phyloP scores from a whole-genome alignment of 2,888 invertebrate genomes.

The Perizoma flavofasciatum region DNA sequence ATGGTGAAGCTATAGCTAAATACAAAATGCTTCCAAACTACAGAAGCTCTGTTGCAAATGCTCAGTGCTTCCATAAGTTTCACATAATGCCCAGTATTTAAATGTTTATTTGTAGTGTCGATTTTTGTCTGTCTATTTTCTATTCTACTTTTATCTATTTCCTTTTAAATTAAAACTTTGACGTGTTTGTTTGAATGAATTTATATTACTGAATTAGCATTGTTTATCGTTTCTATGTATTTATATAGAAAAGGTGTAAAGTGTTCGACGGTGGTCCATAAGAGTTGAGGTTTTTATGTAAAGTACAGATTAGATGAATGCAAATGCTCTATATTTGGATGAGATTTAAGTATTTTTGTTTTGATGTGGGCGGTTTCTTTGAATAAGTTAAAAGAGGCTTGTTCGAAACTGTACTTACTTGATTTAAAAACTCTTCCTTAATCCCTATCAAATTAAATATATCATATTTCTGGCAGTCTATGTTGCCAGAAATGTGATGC shows the following conservation, averaged over 20 bases:
- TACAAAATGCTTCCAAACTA: no score
- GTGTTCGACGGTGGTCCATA: conserved; percentile 58
- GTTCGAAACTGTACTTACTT: not conserved
- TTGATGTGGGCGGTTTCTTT: conserved; percentile 24
- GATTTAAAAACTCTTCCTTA: not conserved
- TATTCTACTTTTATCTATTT: conserved; percentile 23
- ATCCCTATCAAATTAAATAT: not conserved
- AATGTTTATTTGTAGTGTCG: conserved; percentile 11
- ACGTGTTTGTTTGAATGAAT: conserved; percentile 62
- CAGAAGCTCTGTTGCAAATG: no score
- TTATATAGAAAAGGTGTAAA: conserved; percentile 53
- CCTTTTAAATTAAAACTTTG: conserved; percentile 41
- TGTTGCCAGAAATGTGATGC: no score
- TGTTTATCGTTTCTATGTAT: conserved; percentile 55
- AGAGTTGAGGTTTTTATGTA: conserved; percentile 27
- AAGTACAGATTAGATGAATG: conserved; percentile 35
- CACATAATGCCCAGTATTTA: not conserved
- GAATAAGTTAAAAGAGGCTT: conserved; percentile 6
- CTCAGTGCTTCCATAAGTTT: no score
- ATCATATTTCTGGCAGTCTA: not conserved
- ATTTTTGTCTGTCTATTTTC: conserved; percentile 8
- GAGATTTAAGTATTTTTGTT: conserved; percentile 13
- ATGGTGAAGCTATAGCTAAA: no score
- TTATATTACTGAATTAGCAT: conserved; percentile 72
- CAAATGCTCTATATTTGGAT: conserved; percentile 31